Percentiles rank a stretch among this genome's conserved stretches.
Evolutionary conservation across 2,888 invertebrate species (phyloP).

Genomic region (Platycheirus albimanus): DNA sequence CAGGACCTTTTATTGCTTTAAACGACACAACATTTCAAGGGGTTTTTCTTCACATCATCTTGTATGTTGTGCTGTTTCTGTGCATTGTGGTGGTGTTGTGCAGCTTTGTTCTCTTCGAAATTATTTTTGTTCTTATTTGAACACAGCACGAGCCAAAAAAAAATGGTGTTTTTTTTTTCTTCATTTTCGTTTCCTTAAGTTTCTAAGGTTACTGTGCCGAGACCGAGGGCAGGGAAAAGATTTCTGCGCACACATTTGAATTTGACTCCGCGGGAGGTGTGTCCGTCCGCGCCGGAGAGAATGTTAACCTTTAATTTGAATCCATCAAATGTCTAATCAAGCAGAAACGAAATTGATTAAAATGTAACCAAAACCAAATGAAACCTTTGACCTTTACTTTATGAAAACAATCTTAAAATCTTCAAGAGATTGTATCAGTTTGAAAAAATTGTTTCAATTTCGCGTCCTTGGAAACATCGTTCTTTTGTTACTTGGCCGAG

Average conservation of each 20-base stretch:
- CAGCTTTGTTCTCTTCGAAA: slow-evolving; percentile 32
- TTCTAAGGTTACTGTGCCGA: slow-evolving; percentile 17
- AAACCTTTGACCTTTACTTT: no score
- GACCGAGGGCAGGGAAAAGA: slow-evolving; percentile 5
- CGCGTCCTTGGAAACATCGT: no score
- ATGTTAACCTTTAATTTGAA: slow-evolving; percentile 26
- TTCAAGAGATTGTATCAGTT: no score
- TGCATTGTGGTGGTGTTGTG: slow-evolving; percentile 27
- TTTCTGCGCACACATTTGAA: slow-evolving; percentile 39
- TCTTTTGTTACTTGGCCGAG: no score
- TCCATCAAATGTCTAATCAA: slow-evolving; percentile 15
- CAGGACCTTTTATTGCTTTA: slow-evolving; percentile 25
- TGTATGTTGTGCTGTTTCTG: no score
- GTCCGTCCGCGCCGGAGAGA: slow-evolving; percentile 21
- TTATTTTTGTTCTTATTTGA: slow-evolving; percentile 37
- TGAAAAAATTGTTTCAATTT: no score
- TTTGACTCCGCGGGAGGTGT: slow-evolving; percentile 41
- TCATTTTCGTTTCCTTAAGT: background rate
- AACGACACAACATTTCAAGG: slow-evolving; percentile 16
- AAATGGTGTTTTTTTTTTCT: slow-evolving; percentile 22
- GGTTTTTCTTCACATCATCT: no score
- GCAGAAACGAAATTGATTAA: background rate
- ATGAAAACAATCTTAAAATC: no score
- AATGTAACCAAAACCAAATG: no score
- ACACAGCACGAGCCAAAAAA: slow-evolving; percentile 68